Evolutionary conservation across 2,113 vertebrate genomes (phyloP).

Genomic region (Perca fluviatilis): DNA sequence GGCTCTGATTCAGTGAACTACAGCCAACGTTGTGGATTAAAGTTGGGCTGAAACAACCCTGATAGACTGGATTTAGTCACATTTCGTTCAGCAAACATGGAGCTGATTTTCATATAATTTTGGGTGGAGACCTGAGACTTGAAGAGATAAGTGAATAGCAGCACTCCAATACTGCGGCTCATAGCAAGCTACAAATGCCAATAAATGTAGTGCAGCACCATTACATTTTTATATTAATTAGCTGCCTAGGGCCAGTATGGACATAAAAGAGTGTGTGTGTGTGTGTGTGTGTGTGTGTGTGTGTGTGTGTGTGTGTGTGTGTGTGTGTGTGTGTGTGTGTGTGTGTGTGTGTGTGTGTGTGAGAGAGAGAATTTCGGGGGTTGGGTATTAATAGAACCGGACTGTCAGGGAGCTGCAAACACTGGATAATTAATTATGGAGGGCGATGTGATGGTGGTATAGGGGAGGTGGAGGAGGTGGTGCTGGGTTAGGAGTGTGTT

Average conservation of each 20-base stretch:
- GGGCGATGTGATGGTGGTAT: conserved; percentile 57
- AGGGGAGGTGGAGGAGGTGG: conserved; percentile 36
- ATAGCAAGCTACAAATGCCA: conserved; percentile 60
- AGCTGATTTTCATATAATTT: conserved; percentile 15
- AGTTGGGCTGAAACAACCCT: conserved; percentile 25
- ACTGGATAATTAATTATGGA: conserved; percentile 76
- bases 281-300: conserved; percentile 25
- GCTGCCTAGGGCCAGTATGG: conserved; percentile 61
- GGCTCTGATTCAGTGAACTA: conserved; percentile 23
- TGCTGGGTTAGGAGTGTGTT: conserved; percentile 57
- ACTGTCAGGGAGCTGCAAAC: conserved; percentile 64
- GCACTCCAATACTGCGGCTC: conserved; percentile 42
- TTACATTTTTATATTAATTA: conserved; percentile 75
- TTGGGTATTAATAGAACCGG: conserved; percentile 65
- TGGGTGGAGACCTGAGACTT: not conserved
- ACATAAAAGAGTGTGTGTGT: conserved; percentile 39
- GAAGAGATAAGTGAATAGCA: not conserved
- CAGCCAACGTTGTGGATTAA: conserved; percentile 41
- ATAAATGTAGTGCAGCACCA: conserved; percentile 63
- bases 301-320: not conserved
- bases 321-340: not conserved
- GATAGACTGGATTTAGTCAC: conserved; percentile 44
- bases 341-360: not conserved
- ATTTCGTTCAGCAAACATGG: conserved; percentile 35
- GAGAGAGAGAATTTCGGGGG: not conserved